Conservation (phyloP, 2,888 invertebrate genomes). For the Oxycera nigricornis region DNA sequence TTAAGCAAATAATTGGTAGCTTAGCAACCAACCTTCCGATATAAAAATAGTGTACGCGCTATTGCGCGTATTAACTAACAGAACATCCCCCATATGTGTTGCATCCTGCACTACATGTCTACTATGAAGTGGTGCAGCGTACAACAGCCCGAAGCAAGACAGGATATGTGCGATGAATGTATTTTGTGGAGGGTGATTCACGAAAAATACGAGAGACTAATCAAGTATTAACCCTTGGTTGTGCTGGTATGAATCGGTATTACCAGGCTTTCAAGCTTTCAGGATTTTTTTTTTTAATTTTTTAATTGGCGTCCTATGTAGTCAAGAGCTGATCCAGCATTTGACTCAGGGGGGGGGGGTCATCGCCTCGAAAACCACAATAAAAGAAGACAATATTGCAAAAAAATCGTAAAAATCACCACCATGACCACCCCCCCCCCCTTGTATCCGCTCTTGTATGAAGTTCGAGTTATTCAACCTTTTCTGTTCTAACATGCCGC, state of each 20-base stretch:
- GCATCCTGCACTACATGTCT: neutral
- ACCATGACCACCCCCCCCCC: no score
- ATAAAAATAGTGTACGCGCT: neutral
- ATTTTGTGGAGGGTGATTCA: constrained; percentile 27
- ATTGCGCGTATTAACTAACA: neutral
- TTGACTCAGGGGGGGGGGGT: no score
- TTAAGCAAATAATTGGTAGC: constrained; percentile 1
- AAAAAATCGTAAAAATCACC: no score
- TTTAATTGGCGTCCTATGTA: no score
- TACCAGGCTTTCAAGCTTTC: constrained; percentile 31
- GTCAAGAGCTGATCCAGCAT: no score
- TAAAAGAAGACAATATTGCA: no score
- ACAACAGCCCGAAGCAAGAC: neutral
- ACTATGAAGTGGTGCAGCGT: neutral
- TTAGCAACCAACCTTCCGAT: neutral
- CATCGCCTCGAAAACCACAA: no score
- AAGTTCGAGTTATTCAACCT: no score
- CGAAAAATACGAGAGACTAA: constrained; percentile 13
- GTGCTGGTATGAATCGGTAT: neutral
- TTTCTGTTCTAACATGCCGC: no score
- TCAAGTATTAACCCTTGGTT: constrained; percentile 20
- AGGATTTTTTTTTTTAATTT: no score
- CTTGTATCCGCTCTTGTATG: no score
- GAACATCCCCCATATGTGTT: neutral
- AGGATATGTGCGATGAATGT: neutral